Base-by-base conservation (phyloP, 2,113 vertebrate species). In the Pterophyllum scalare region DNA sequence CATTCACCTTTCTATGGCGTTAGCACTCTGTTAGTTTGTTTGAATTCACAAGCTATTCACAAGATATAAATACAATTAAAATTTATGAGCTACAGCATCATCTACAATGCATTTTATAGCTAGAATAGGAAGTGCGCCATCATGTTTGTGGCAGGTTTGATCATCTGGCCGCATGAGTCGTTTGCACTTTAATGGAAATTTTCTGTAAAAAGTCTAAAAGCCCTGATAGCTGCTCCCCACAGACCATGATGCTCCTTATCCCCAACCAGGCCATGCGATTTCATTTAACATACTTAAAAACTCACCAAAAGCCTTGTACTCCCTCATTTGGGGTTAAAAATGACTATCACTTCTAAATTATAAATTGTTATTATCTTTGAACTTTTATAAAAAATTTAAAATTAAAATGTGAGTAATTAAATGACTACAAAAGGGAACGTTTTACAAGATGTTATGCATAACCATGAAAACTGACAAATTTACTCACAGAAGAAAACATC, bases 171-270 rank as follows among this genome's bases (percentile, higher is more conserved):
- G 1, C 87, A 52, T 56, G 84, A 91, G 84, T 87, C 65, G 83
- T 86, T 91, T 94, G 85, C 67, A 88, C 87, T 78, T 90, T 93
- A 92, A 94, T 92, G 79, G 20, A 28, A 79, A 57, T 83, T 31
- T 46, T 52, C 26, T 83, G 35, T 85, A 83, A 89, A 77, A 86
- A 60, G 14, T 54, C 43, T 82, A 52, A 90, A 93, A 88, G 75
- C 83, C 54, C 38, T 64, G 54, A 54, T 58, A 52, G 89, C 49
- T 1, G 15, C 86, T 83, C 46, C 81, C 52, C 0, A 40, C 58
- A 83, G 81, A 82, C 33, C 2, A 1, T 0, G 11, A 61, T 46
- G 67, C 35, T 46, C 19, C 43, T 64, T 10, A 77, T 83, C 86
- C 58, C 62, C 14, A 35, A 56, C 64, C 9, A 43, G 22, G 54